Conservation (phyloP, 2,888 invertebrate species). For the Hirtodrosophila histrioides region DNA sequence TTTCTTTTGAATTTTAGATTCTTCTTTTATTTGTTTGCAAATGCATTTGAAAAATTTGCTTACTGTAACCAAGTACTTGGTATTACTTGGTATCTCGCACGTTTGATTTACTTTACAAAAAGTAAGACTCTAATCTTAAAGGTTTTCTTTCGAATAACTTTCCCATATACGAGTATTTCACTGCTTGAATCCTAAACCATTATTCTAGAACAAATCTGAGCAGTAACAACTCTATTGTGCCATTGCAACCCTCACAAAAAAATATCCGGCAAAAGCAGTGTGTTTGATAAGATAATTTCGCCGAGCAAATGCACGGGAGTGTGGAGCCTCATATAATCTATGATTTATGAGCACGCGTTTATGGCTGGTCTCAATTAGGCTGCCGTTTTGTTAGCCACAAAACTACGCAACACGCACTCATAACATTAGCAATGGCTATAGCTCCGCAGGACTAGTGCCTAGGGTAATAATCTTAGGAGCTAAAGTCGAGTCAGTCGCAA, state of each 20-base stretch:
- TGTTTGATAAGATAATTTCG: slow-evolving; percentile 44
- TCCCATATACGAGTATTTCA: too few species aligned
- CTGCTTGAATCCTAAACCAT: too few species aligned
- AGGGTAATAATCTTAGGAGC: slow-evolving; percentile 49
- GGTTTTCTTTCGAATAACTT: too few species aligned
- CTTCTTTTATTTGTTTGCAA: too few species aligned
- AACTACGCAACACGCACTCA: slow-evolving; percentile 69
- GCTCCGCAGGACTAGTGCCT: slow-evolving; percentile 9
- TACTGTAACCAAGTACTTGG: too few species aligned
- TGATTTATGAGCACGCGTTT: slow-evolving; percentile 70
- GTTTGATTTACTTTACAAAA: too few species aligned
- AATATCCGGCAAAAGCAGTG: background rate
- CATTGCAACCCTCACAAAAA: background rate
- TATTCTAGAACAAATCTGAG: slow-evolving; percentile 8
- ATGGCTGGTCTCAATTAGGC: slow-evolving; percentile 73
- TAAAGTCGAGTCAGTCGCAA: slow-evolving; percentile 42
- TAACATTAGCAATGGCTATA: slow-evolving; percentile 51
- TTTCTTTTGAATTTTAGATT: too few species aligned
- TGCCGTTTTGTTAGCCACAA: slow-evolving; percentile 73
- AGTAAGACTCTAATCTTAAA: too few species aligned
- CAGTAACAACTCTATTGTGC: slow-evolving; percentile 10
- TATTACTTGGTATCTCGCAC: too few species aligned
- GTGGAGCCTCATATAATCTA: slow-evolving; percentile 58
- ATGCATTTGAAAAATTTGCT: too few species aligned
- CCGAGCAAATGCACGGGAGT: slow-evolving; percentile 10